phyloP scores from a whole-genome alignment of 2,113 vertebrate species.

The Rattus norvegicus region DNA sequence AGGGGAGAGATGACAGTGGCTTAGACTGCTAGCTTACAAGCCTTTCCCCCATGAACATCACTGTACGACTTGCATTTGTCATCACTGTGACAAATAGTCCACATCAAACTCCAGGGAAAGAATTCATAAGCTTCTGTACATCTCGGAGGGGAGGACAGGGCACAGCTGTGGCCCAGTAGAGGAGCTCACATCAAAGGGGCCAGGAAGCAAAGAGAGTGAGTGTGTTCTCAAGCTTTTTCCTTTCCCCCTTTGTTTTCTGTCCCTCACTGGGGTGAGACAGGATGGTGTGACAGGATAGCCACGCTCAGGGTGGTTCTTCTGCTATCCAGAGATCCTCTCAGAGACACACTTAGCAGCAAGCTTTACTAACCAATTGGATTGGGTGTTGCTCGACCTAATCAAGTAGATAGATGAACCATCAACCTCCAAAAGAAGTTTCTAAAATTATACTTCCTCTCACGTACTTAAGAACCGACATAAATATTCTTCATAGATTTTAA shows the following conservation, averaged over 20 bases:
- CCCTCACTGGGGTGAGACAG: background rate
- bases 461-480: conserved; percentile 21
- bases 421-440: background rate
- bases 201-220: background rate
- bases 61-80: background rate
- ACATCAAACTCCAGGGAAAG: background rate
- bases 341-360: background rate
- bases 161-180: background rate
- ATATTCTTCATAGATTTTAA: conserved; percentile 42
- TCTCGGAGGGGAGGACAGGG: too few species aligned
- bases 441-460: conserved; percentile 7
- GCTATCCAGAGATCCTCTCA: background rate
- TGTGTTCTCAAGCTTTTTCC: too few species aligned
- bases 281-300: too few species aligned
- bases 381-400: background rate
- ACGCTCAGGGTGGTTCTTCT: background rate
- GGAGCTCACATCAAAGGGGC: background rate
- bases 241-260: background rate
- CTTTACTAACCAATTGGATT: background rate
- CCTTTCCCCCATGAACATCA: background rate
- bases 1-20: background rate
- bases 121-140: background rate
- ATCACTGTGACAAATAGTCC: background rate
- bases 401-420: background rate
- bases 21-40: background rate